A percentile compares a stretch with the other conserved stretches of the same genome.
Conservation (phyloP, 2,888 invertebrate species). For the Xylocampa areola region DNA sequence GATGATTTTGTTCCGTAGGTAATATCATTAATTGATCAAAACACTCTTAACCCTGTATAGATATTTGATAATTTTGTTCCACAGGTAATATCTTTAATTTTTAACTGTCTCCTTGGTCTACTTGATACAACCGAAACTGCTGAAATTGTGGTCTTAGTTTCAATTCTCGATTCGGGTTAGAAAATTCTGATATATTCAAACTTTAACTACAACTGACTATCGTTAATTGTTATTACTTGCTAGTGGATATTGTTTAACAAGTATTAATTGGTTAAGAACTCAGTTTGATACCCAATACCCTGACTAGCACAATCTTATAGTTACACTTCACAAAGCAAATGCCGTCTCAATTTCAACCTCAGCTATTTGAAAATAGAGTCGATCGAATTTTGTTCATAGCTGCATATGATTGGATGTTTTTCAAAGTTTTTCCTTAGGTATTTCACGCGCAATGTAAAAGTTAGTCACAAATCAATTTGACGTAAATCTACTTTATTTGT, state of each 20-base stretch:
- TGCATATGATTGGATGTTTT: conserved; percentile 7
- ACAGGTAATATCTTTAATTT: not conserved
- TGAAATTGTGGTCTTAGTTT: too few species aligned
- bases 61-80: not conserved
- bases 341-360: not conserved
- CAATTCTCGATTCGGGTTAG: too few species aligned
- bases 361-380: not conserved
- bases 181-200: too few species aligned
- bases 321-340: not conserved
- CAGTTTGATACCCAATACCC: conserved; percentile 7
- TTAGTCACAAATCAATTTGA: conserved; percentile 15
- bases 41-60: not conserved
- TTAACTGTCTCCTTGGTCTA: too few species aligned
- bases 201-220: conserved; percentile 3
- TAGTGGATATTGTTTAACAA: conserved; percentile 15
- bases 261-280: conserved; percentile 31
- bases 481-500: conserved; percentile 12
- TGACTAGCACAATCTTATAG: conserved; percentile 1
- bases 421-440: conserved; percentile 2
- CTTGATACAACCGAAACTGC: too few species aligned
- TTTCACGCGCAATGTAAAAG: conserved; percentile 11
- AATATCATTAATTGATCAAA: conserved; percentile 1
- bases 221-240: conserved; percentile 17
- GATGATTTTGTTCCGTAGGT: not conserved
- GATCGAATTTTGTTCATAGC: not conserved